Evolutionary conservation across 1,140 invertebrate genomes (phyloP).

Genomic region (Muscidifurax raptorellus): DNA sequence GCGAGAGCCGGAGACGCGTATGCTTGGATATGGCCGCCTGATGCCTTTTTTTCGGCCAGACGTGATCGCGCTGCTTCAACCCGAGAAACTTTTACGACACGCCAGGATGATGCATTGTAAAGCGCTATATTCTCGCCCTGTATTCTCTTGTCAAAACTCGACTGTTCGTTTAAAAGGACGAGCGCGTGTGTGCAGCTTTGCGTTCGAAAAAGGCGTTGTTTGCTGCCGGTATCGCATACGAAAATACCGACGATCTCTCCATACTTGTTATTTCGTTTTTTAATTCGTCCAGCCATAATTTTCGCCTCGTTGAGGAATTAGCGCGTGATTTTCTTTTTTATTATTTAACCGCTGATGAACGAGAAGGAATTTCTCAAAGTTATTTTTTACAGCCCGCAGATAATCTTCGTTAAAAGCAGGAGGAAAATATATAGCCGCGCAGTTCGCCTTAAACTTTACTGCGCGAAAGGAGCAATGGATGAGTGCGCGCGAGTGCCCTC

Average conservation of each 20-base stretch:
- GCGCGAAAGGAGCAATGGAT: constrained; percentile 32
- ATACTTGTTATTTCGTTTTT: background rate
- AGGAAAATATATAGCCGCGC: background rate
- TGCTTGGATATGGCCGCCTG: constrained; percentile 27
- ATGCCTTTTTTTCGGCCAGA: background rate
- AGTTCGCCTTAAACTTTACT: constrained; percentile 32
- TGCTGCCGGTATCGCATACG: background rate
- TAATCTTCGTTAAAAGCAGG: constrained; percentile 43
- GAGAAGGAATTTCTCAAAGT: no score
- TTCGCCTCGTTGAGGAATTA: background rate
- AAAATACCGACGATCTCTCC: no score
- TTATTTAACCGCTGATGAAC: background rate
- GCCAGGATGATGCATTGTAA: constrained; percentile 10
- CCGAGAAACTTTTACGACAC: constrained; percentile 36
- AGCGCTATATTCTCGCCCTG: background rate
- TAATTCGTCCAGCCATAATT: no score
- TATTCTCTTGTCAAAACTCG: constrained; percentile 19
- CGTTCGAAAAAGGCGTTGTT: background rate
- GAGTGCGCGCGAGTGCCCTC: constrained; percentile 2
- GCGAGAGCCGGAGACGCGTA: constrained; percentile 14
- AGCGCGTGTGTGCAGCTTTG: no score
- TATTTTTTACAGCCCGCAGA: constrained; percentile 22
- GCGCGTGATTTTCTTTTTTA: constrained; percentile 4
- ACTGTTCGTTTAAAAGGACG: background rate
- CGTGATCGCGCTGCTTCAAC: background rate